Base-by-base conservation (phyloP, 2,888 invertebrate genomes). In the Sinhomidia bicolor region DNA sequence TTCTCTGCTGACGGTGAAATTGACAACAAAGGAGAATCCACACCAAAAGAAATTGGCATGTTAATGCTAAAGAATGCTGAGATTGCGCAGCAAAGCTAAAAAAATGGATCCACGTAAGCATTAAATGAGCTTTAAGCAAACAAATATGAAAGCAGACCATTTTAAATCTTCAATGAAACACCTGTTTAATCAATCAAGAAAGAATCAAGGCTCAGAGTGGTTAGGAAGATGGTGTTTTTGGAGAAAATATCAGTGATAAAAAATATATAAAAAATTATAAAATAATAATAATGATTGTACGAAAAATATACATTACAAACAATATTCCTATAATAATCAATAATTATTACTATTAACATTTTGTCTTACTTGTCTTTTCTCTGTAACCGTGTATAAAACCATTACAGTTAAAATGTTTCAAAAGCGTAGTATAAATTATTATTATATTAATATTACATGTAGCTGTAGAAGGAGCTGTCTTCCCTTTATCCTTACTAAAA, bases 341-440 rank as follows among this genome's bases (percentile, higher is more conserved):
- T 17, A 14, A 68, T 7, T 17, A 68, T 23, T 32, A 17, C n/a
- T 36, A 36, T 68, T 36, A 68, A 68, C 68, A 32, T 7, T 36
- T 5, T 65, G 10, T 41, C 36, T 68, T 36, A 68, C 68, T 68
- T 68, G 68, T 36, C 36, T 68, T 68, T 68, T 36, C n/a, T 36
- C 68, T 68, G 36, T 68, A 36, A 68, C 68, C 36, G 9, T 68
- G 68, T 68, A 68, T 68, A 68, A 68, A 68, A 68, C 68, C 68
- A 68, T 32, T 68, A 65, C 65, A 68, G 36, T 68, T 68, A 41
- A 68, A 6, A 17, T 10, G n/a, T 14, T 6, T 57, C 20, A 3
- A 57, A 57, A 60, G 10, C 29, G 20, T 57, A 57, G 57, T 17
- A 57, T n/a, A 3, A 57, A n/a, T 17, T 32, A n/a, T 36, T 32